Base-by-base conservation (phyloP, 2,113 vertebrate genomes). In the Clarias magur region DNA sequence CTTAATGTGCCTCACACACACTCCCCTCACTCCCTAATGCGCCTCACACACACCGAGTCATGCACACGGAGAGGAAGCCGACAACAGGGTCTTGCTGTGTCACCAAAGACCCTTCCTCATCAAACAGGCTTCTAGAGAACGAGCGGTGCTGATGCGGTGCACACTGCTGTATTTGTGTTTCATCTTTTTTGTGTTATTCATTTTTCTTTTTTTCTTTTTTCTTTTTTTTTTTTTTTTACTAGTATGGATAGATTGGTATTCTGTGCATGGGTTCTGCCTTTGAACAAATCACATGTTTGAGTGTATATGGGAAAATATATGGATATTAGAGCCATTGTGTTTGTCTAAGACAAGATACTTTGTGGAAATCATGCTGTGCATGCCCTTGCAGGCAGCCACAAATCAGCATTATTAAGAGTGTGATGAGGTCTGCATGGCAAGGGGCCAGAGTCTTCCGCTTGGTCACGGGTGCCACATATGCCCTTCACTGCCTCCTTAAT, bases 21-120 rank as follows among this genome's bases (percentile, higher is more conserved):
- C 86, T 90, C 92, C 67, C 72, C 84, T 48, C 65, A 63, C 72
- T 85, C 38, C 86, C 92, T 95, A 95, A 95, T 94, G 90, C 84
- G 92, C 89, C 93, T 90, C 91, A 92, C 88, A 90, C 91, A 90
- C 89, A 67, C 88, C 89, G 92, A 97, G 97, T 98, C 97, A 99
- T 97, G 97, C 96, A 94, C 96, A 93, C 92, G 94, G 95, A 95
- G 95, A 96, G 96, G 95, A 96, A 96, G 97, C 96, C 94, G 96
- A 96, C 94, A 95, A 85, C 94, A 93, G 89, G 96, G 96, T 96
- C 97, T 96, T 94, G 79, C 95, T 95, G 95, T 97, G 96, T 97
- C 96, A 83, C 89, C 86, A 60, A 85, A 82, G 68, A 87, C 82
- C 56, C 83, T 73, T 89, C 82, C 84, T 80, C 83, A 91, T 89